Evolutionary conservation across 2,113 vertebrate genomes (phyloP).

Genomic region (Chunga burmeisteri): DNA sequence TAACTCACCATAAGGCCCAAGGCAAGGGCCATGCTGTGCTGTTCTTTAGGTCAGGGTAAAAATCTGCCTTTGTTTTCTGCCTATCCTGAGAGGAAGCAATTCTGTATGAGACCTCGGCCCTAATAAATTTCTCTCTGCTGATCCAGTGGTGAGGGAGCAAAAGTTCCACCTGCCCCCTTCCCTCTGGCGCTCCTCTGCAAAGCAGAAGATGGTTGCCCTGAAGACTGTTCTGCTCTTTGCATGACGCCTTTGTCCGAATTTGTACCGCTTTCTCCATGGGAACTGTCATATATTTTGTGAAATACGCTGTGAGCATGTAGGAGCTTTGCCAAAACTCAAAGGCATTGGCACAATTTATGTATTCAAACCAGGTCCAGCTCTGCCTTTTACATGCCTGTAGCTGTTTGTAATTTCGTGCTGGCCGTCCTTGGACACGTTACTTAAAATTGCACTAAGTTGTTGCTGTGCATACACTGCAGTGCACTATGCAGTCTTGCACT

Average conservation of each 20-base stretch:
- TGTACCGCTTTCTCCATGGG: background rate
- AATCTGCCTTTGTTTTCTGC: background rate
- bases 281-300: background rate
- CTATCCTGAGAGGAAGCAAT: background rate
- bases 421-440: background rate
- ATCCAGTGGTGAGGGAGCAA: background rate
- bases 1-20: background rate
- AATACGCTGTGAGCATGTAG: fast-evolving
- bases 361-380: background rate
- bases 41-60: background rate
- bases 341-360: background rate
- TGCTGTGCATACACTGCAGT: background rate
- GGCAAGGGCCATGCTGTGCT: background rate
- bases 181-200: background rate
- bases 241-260: background rate
- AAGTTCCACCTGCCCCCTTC: background rate
- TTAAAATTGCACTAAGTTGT: background rate
- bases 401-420: background rate
- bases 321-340: background rate
- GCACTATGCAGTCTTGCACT: background rate
- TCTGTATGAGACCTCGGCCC: background rate
- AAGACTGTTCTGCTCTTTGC: background rate
- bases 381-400: background rate
- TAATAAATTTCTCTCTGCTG: background rate
- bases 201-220: background rate